These are phyloP conservation scores for Abrostola tripartita DNA, from an alignment of 2,888 invertebrate species.

Conservation along the genomic window DNA sequence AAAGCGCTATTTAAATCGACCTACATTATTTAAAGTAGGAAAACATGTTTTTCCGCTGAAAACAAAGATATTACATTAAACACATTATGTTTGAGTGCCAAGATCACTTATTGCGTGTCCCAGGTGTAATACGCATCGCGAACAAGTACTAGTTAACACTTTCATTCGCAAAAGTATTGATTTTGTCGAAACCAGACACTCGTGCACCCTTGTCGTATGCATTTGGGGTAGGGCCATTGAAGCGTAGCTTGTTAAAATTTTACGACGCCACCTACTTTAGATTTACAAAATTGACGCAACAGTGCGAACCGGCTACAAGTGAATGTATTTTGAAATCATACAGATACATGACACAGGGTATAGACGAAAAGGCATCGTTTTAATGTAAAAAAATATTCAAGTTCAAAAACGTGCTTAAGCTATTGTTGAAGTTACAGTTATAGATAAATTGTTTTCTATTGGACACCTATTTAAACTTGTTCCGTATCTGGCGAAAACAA, in stretches of 20 bases:
- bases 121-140: background rate
- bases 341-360: too few species aligned
- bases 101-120: too few species aligned
- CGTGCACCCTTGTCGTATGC: constrained; percentile 20
- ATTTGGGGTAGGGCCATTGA: constrained; percentile 34
- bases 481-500: too few species aligned
- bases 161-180: constrained; percentile 30
- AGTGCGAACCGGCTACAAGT: constrained; percentile 31
- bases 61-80: too few species aligned
- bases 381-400: too few species aligned
- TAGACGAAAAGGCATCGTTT: too few species aligned
- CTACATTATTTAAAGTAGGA: too few species aligned
- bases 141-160: constrained; percentile 12
- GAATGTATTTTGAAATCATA: constrained; percentile 39
- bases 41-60: too few species aligned
- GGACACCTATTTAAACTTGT: too few species aligned
- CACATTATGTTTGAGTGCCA: too few species aligned
- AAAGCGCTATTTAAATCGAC: too few species aligned
- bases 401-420: background rate
- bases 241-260: constrained; percentile 48
- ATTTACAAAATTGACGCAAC: constrained; percentile 42
- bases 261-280: constrained; percentile 42
- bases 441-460: too few species aligned
- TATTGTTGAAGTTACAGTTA: constrained; percentile 9
- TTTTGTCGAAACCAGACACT: constrained; percentile 30